A percentile compares a stretch with the other conserved stretches of the same genome.
These are phyloP conservation scores for Scytalopus superciliaris DNA, from an alignment of 2,113 vertebrate genomes.

Conservation along the genomic window DNA sequence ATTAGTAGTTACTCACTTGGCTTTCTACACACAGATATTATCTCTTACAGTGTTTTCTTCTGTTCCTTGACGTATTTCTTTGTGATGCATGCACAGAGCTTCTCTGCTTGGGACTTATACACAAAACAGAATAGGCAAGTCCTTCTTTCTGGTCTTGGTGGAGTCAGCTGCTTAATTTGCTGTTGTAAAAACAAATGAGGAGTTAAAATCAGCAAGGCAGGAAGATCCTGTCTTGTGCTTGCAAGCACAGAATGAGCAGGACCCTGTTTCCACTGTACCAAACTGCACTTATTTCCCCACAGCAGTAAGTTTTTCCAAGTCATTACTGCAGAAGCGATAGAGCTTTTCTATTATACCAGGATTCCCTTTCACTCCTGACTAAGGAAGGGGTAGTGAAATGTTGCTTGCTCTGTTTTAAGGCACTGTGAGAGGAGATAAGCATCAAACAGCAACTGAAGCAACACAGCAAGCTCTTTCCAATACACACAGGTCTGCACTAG, in stretches of 20 bases:
- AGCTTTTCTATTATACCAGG: not conserved
- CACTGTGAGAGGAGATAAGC: not conserved
- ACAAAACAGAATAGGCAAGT: rapidly evolving
- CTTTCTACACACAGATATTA: not conserved
- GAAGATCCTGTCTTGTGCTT: not conserved
- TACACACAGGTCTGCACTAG: not conserved
- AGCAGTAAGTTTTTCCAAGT: not conserved
- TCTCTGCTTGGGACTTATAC: not conserved
- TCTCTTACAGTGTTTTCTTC: not conserved
- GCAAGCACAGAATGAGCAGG: not conserved
- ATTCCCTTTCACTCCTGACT: not conserved
- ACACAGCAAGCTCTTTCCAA: not conserved
- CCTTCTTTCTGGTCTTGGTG: not conserved
- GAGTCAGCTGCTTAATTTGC: not conserved
- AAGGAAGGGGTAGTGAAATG: not conserved
- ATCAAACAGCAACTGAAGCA: not conserved
- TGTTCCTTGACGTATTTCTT: not conserved
- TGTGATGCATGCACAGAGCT: not conserved
- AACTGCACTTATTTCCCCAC: not conserved
- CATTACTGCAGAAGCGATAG: not conserved
- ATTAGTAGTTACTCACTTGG: not conserved
- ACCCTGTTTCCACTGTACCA: not conserved
- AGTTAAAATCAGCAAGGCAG: not conserved
- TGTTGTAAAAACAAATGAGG: not conserved
- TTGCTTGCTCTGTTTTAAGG: not conserved